Base-by-base conservation (phyloP, 2,797 vertebrate species). In the Tragelaphus oryx region DNA sequence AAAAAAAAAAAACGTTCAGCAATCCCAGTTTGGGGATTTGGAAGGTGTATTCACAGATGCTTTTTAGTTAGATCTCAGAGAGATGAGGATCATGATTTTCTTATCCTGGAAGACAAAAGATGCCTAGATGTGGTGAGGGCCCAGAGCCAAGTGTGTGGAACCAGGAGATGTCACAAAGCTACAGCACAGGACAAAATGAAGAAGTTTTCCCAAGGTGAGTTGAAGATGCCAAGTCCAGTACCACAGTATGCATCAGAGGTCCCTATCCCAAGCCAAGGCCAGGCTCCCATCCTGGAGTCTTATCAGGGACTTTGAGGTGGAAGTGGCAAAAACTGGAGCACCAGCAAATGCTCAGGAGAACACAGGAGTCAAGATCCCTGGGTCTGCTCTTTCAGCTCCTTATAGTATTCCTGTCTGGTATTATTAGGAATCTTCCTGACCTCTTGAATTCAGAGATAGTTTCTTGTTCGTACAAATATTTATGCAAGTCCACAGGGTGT, bases 41-140 rank as follows among this genome's bases (percentile, higher is more conserved):
- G 60, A 81, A 96, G 93, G 68, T 90, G 78, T 54, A 54, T 80
- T 54, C 54, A 80, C 6, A 89, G 76, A 46, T 89, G 50, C 80
- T 89, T 95, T 79, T 55, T 30, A 88, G 52, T 92, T 80, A 62
- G n/a, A 86, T 75, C 87, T 93, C 57, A 86, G 80, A 91, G 78
- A 33, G 24, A 37, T 0, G 20, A 54, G n/a, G 10, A 3, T 44
- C 7, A 6, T 84, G 65, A n/a, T 89, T 78, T 92, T 94, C 48
- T 87, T 87, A 79, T 41, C 44, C 87, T 28, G n/a, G 75, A 93
- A 79, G 83, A 91, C 54, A 93, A 44, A 59, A 30, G 59, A 18
- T 62, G 17, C 17, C 68, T 57, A 50, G 62, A 48, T 65, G 28
- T 89, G 68, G 12, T 13, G 6, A 50, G 75, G 60, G 33, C 59